Evolutionary conservation across 1,140 invertebrate genomes (phyloP), one percentile per base, ranked within the genome.

Genomic region (Adoxophyes honmai): DNA sequence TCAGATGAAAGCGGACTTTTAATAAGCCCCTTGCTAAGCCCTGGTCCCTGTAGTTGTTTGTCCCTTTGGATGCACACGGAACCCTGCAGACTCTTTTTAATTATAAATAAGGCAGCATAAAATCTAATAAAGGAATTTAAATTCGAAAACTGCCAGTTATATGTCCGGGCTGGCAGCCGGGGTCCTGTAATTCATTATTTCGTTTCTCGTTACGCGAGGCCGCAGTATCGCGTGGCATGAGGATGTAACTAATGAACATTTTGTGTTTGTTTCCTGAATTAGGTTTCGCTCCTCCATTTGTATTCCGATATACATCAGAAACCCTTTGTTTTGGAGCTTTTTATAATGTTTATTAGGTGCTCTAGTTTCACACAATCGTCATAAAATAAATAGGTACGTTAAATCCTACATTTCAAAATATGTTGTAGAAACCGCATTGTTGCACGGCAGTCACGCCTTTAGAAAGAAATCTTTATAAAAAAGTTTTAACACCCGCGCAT

Each of bases 111-210:
- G 21, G 21, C 21, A 28, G 2, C 6, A 28, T 28, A 28, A 28
- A 48, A 18, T 6, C 42, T 28, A 28, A 48, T 48, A 48, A 48
- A 21, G 18, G 16, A n/a, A 48, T 48, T 28, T 2, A 6, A 28
- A 3, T 28, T 28, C 21, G 21, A 28, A 28, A 28, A 28, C 21
- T 28, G 21, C 21, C 21, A 28, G 42, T 18, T 28, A 18, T 13
- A 9, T 4, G n/a, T 48, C 18, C 18, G n/a, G 14, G n/a, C 42
- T 48, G 42, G 28, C 21, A 18, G 42, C 42, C n/a, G 42, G 10
- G 42, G 28, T 48, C 42, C 42, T 48, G 42, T 48, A 48, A 48
- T 48, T 48, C 42, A 48, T 48, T 48, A 48, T 48, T 48, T 48
- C 42, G 16, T 28, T 28, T 48, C 42, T 48, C 42, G 42, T 48